phyloP scores from a whole-genome alignment of 2,113 vertebrate species.

The Trichechus manatus region DNA sequence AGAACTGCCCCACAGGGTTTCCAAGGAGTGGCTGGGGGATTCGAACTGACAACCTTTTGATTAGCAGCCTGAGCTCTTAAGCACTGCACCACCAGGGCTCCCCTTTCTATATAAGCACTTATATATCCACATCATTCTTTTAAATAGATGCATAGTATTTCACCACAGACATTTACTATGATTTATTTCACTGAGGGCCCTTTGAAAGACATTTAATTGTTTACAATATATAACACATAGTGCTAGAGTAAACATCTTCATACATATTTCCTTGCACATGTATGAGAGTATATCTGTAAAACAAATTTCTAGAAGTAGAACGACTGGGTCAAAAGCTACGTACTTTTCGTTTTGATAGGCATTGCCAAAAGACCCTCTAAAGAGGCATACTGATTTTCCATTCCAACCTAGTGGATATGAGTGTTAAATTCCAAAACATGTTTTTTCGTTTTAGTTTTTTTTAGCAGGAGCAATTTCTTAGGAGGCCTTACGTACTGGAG shows the following conservation, averaged over 20 bases:
- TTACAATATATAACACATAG: background rate
- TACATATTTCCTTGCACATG: background rate
- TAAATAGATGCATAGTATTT: background rate
- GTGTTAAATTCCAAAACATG: background rate
- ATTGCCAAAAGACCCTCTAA: slow-evolving; percentile 20
- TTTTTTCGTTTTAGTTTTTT: background rate
- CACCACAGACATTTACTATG: background rate
- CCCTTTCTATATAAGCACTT: background rate
- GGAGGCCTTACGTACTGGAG: background rate
- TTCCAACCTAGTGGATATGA: background rate
- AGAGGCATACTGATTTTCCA: background rate
- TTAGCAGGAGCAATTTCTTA: background rate
- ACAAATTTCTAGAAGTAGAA: background rate
- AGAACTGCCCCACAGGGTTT: too few relatives aligned
- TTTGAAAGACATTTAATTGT: background rate
- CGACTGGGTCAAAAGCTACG: background rate
- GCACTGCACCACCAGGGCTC: too few relatives aligned
- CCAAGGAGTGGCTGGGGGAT: too few relatives aligned
- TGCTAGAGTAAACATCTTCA: background rate
- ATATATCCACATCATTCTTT: background rate
- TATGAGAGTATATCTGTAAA: background rate
- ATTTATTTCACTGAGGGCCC: background rate
- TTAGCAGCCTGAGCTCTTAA: too few relatives aligned
- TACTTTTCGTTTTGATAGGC: slow-evolving; percentile 9
- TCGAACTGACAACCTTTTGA: too few relatives aligned